Conservation (phyloP, 2,888 invertebrate species). For the Brenthis hecate region DNA sequence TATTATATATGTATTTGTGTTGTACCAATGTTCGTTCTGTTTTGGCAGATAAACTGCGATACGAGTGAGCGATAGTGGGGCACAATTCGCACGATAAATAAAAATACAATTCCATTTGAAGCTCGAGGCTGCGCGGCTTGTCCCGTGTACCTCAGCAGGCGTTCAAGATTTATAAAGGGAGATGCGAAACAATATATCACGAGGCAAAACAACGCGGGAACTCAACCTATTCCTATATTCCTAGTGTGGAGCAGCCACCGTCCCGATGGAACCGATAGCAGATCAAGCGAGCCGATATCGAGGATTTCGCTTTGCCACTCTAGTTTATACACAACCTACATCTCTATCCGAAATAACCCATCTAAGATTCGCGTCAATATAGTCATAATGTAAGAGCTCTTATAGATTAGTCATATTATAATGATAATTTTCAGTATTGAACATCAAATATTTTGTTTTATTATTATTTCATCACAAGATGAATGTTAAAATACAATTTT, state of each 20-base stretch:
- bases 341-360: conserved; percentile 19
- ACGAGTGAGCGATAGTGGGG: conserved; percentile 77
- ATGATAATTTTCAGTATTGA: too few species aligned
- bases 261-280: conserved; percentile 73
- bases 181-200: conserved; percentile 82
- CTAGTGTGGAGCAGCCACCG: conserved; percentile 76
- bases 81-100: conserved; percentile 81
- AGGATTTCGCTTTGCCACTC: conserved; percentile 52
- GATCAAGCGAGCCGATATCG: conserved; percentile 69
- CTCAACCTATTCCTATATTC: conserved; percentile 69
- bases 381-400: background rate
- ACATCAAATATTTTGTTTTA: too few species aligned
- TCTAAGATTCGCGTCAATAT: conserved; percentile 13
- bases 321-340: conserved; percentile 10
- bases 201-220: conserved; percentile 74
- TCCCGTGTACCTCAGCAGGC: conserved; percentile 82
- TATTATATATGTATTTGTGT: conserved; percentile 2
- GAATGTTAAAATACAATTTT: background rate
- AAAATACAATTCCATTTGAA: conserved; percentile 82
- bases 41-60: conserved; percentile 79
- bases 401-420: too few species aligned
- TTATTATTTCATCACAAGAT: too few species aligned
- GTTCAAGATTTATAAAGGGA: conserved; percentile 80
- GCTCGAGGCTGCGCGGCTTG: conserved; percentile 73
- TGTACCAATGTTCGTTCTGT: conserved; percentile 40